Evolutionary conservation across 53 echinoderm and acorn worm genomes (phyloP).

Genomic region (Zoroaster sp.): DNA sequence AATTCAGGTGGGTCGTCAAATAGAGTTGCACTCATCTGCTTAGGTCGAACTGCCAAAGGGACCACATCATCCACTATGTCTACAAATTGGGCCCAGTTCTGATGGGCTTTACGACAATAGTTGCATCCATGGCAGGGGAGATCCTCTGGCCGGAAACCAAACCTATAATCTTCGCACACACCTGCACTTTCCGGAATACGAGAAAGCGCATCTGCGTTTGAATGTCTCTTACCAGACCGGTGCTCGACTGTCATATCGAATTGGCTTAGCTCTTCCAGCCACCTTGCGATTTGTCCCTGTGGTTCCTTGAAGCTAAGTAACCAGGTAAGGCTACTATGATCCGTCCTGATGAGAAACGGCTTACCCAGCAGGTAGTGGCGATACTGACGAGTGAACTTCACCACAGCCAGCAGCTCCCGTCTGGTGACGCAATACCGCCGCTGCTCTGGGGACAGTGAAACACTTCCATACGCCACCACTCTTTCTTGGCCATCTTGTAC

Average conservation of each 20-base stretch:
- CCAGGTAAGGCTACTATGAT: conserved; percentile 64
- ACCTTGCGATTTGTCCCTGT: conserved; percentile 60
- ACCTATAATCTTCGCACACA: neutral
- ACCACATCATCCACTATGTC: conserved; percentile 21
- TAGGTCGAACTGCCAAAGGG: neutral
- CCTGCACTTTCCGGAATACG: neutral
- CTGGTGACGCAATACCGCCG: conserved; percentile 60
- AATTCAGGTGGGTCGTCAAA: too few species aligned
- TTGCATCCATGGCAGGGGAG: conserved; percentile 25
- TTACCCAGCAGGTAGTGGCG: conserved; percentile 64
- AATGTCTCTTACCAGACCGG: conserved; percentile 49
- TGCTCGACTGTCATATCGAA: conserved; percentile 53
- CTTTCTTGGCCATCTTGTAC: conserved; percentile 50
- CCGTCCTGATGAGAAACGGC: conserved; percentile 57
- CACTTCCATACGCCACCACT: conserved; percentile 62
- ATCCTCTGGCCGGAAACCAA: neutral
- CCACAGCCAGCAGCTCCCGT: conserved; percentile 48
- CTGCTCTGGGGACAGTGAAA: conserved; percentile 51
- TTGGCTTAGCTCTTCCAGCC: conserved; percentile 62
- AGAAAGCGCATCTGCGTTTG: conserved; percentile 41
- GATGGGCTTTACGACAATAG: too few species aligned
- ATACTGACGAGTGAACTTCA: conserved; percentile 51
- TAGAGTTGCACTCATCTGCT: neutral
- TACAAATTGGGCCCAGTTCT: conserved; percentile 28
- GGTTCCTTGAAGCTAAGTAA: conserved; percentile 54